Evolutionary conservation across 2,113 vertebrate genomes (phyloP).

Genomic region (Dicentrarchus labrax): DNA sequence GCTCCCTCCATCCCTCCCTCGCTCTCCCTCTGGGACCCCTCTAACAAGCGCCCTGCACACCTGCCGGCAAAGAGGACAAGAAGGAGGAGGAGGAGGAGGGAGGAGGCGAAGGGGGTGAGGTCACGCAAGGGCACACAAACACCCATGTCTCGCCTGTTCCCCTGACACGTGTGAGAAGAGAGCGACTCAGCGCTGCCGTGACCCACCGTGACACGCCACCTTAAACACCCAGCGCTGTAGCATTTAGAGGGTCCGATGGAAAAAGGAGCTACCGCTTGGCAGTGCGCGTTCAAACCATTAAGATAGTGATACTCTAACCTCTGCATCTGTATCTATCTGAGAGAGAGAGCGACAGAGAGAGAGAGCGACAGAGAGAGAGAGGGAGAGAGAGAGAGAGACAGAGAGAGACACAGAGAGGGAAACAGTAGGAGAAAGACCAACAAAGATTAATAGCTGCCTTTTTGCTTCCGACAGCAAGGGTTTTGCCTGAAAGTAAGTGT

Average conservation of each 20-base stretch:
- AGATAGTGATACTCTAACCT: slow-evolving; percentile 75
- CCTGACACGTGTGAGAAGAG: slow-evolving; percentile 48
- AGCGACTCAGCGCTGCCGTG: slow-evolving; percentile 41
- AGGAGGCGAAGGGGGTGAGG: not conserved
- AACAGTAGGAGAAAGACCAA: slow-evolving; percentile 66
- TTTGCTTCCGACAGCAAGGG: slow-evolving; percentile 58
- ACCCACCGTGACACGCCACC: slow-evolving; percentile 59
- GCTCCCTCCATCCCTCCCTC: not conserved
- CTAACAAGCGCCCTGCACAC: slow-evolving; percentile 74
- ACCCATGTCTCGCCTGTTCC: slow-evolving; percentile 68
- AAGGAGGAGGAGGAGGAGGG: not conserved
- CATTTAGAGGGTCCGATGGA: slow-evolving; percentile 61
- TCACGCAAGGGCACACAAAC: slow-evolving; percentile 64
- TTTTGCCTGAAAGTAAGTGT: slow-evolving; percentile 3
- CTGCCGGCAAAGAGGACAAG: slow-evolving; percentile 5
- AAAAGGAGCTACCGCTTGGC: slow-evolving; percentile 23
- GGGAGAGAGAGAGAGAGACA: not conserved
- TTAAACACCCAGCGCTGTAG: slow-evolving; percentile 60
- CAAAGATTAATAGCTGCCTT: slow-evolving; percentile 79
- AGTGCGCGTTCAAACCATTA: slow-evolving; percentile 72
- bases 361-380: slow-evolving; percentile 7
- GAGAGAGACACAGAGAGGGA: too few species aligned
- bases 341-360: not conserved
- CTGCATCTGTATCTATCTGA: slow-evolving; percentile 29
- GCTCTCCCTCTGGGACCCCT: slow-evolving; percentile 56